phyloP scores from a whole-genome alignment of 2,797 vertebrate genomes.

The Acrossocheilus wenchowensis region DNA sequence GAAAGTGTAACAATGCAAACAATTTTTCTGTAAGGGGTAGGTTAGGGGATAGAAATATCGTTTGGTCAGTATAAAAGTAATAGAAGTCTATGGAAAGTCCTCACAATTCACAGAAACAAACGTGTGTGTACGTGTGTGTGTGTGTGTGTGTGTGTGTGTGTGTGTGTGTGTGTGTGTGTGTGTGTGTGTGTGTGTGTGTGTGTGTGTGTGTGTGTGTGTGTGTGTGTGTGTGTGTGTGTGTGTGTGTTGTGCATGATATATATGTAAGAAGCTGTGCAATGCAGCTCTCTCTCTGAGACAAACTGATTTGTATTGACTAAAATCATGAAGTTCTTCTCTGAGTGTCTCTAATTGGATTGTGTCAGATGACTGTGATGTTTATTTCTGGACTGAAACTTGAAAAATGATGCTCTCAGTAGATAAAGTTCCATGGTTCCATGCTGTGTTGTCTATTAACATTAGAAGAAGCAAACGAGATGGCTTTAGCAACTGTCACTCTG shows the following conservation, averaged over 20 bases:
- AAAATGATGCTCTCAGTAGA: constrained; percentile 47
- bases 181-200: too few relatives aligned
- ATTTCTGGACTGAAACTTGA: constrained; percentile 49
- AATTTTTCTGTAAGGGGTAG: too few relatives aligned
- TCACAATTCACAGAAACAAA: too few relatives aligned
- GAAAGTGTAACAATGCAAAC: too few relatives aligned
- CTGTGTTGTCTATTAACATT: constrained; percentile 34
- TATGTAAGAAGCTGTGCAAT: not conserved
- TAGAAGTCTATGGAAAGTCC: too few relatives aligned
- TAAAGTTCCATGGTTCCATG: constrained; percentile 21
- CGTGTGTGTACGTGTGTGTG: too few relatives aligned
- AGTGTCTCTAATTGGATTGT: constrained; percentile 33
- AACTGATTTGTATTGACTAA: constrained; percentile 27
- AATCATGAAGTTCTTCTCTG: constrained; percentile 27
- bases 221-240: too few relatives aligned
- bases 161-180: not conserved
- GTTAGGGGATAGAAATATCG: too few relatives aligned
- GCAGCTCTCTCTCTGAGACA: not conserved
- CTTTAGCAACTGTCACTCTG: constrained; percentile 3
- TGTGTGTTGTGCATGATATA: not conserved
- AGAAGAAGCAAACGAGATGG: constrained; percentile 41
- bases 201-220: too few relatives aligned
- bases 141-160: not conserved
- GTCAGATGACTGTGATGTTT: constrained; percentile 40
- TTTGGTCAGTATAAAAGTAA: too few relatives aligned